Conservation (phyloP, 2,113 vertebrate genomes). For the Podarcis muralis region DNA sequence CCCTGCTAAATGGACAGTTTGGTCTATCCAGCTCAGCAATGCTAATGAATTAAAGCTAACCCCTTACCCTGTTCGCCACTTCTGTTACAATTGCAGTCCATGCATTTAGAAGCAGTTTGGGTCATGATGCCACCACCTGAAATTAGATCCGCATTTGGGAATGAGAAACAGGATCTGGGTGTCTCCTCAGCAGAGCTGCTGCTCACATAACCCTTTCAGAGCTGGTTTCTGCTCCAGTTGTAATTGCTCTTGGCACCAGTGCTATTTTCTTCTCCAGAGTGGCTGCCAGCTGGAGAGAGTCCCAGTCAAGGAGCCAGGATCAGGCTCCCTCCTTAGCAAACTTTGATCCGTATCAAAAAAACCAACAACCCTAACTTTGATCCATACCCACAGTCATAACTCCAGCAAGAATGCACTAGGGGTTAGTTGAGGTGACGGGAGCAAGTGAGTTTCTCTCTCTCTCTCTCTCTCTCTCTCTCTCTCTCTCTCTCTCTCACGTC, state of each 20-base stretch:
- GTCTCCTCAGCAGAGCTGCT: neutral
- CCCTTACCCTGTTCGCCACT: too few relatives aligned
- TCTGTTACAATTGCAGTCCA: neutral
- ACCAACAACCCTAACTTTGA: neutral
- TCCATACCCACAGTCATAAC: neutral
- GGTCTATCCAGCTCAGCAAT: neutral
- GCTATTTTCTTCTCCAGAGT: slow-evolving; percentile 5
- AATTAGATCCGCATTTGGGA: neutral
- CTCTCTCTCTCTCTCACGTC: too few relatives aligned
- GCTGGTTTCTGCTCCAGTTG: neutral
- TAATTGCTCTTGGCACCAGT: neutral
- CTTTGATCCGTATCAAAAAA: neutral
- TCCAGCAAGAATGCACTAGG: slow-evolving; percentile 27
- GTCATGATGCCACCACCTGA: too few relatives aligned
- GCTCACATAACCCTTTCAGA: too few relatives aligned
- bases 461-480: neutral
- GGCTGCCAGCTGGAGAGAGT: slow-evolving; percentile 49
- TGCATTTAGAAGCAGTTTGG: too few relatives aligned
- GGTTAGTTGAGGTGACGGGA: slow-evolving; percentile 30
- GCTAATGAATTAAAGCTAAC: neutral
- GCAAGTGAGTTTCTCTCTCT: neutral
- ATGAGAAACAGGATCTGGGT: neutral
- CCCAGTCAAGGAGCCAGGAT: slow-evolving; percentile 28
- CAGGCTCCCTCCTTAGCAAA: slow-evolving; percentile 51
- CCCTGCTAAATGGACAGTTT: neutral